Base-by-base conservation (phyloP, 2,888 invertebrate genomes). In the Ditylenchus weischeri region DNA sequence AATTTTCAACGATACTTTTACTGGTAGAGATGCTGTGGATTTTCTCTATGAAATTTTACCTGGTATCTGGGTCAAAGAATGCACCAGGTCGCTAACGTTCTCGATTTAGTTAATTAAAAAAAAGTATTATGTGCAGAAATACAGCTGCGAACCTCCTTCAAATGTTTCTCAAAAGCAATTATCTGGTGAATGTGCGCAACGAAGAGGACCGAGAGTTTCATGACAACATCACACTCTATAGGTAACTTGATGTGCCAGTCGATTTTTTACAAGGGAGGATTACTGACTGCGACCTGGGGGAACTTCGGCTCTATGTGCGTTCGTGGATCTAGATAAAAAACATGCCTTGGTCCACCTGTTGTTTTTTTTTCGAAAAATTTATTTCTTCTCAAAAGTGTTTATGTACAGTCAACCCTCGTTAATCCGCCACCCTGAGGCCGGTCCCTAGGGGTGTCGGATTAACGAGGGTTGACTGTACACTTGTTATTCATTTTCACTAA, bases 1-100 rank as follows among this genome's bases (percentile, higher is more conserved):
- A 23, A 57, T 47, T 0, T 71, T 60, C 43, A 62, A 71, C 5
- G 50, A 69, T 38, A 69, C 64, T 5, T 72, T 72, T 63, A 72
- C 71, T 4, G 72, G 71, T 3, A 72, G 71, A 49, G 71, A 67
- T 21, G 72, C 72, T 15, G 65, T 64, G 0, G 71, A 72, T 49
- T 72, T 72, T 50, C 43, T 72, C 36, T 48, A 62, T 19, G 63
- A 43, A 18, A 49, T 60, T 29, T 65, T 71, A 23, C 71, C 71
- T 2, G 35, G 35, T 5, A 47, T 64, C 15, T 19, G 60, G 49
- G 51, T 60, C 35, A 60, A 66, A 62, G 48, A 62, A 21, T 62
- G 62, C 62, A 21, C 62, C 47, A 38, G 62, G 62, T 62, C 1
- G n/a, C 13, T 36, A 19, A 59, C n/a, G n/a, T 23, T 4, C 10